Base-by-base conservation (phyloP, 2,797 vertebrate genomes). In the Fistularia commersonii region DNA sequence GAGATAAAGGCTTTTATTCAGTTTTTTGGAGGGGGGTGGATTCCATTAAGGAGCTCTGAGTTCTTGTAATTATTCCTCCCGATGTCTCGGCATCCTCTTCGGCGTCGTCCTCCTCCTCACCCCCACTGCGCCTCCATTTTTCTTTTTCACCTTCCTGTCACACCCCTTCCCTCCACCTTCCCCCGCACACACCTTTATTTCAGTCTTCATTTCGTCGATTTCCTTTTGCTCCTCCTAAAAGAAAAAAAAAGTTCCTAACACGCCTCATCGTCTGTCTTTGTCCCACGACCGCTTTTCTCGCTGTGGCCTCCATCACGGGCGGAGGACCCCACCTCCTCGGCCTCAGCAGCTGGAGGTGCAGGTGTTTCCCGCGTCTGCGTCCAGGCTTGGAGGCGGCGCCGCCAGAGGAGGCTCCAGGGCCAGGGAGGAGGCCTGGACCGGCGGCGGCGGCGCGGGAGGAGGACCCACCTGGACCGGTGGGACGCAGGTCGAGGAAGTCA, bases 341-440 rank as follows among this genome's bases (percentile, higher is more conserved):
- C 50, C 63, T 91, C 85, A 92, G 82, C 90, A 90, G 87, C 86
- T 87, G 15, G 90, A 84, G 63, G 87, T 82, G 77, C 84, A 85
- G 61, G 80, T 79, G 69, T 87, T 89, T 50, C 91, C 88, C 41
- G 67, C 68, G 67, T 64, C 82, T 12, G 64, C 83, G 46, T 86
- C 85, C 14, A 79, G 66, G 52, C 69, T 83, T 42, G 66, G 59
- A 3, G 80, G 66, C 39, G 71, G 73, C 8, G 87, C 61, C 0
- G 81, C 63, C 46, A 74, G 64, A 11, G 73, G 76, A 2, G 77
- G 69, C 51, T 78, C 86, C 61, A 80, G 49, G 32, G 74, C 81
- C 58, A 79, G 48, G 41, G 60, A 62, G 5, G 83, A 76, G 8
- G 79, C 59, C 39, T 72, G 84, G 41, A 69, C 47, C 1, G 51